Percentiles rank a stretch among this genome's conserved stretches.
Conservation (phyloP, 2,113 vertebrate species). For the rabbit (Oryctolagus cuniculus) region mOryCun1.1 NC_091451.1:27384501-27385000, state of each 20-base stretch:
- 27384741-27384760: neutral
- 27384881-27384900: neutral
- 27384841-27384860: neutral
- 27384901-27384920: neutral
- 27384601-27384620: neutral
- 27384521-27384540: neutral
- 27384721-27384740: neutral
- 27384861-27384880: neutral
- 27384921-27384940: slow-evolving; percentile 11
- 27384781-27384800: neutral
- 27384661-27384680: neutral
- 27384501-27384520: neutral
- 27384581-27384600: neutral
- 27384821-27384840: neutral
- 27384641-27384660: neutral
- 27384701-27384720: neutral
- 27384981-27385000: too few relatives aligned
- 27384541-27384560: neutral
- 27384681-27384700: neutral
- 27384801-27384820: neutral
- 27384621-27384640: neutral
- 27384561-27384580: neutral
- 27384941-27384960: neutral
- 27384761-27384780: neutral
- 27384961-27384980: neutral